phyloP scores from a whole-genome alignment of 2,113 vertebrate species.

The Ia io region DNA sequence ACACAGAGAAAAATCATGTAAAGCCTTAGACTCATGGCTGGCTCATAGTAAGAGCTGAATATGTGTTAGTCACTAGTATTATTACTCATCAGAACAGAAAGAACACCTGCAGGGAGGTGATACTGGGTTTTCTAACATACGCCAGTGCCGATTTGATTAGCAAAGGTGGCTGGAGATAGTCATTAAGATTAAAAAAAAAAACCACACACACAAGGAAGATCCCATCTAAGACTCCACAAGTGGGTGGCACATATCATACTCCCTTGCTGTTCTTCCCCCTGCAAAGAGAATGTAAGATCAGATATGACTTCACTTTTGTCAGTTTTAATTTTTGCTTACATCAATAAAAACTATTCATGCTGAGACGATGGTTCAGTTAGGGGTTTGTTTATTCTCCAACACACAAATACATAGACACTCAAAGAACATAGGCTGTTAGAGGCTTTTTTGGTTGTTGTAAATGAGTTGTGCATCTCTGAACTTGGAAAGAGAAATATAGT shows the following conservation, averaged over 20 bases:
- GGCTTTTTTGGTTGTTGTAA: not conserved
- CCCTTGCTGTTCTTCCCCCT: not conserved
- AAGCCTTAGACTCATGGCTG: not conserved
- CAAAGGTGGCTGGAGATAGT: not conserved
- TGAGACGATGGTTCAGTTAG: conserved; percentile 10
- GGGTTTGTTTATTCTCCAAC: conserved; percentile 41
- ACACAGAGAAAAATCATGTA: not conserved
- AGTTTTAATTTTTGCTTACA: conserved; percentile 37
- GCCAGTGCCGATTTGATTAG: not conserved
- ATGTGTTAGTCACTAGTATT: not conserved
- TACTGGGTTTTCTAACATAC: not conserved
- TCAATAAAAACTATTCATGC: conserved; percentile 45
- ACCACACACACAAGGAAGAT: not conserved
- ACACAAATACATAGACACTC: not conserved
- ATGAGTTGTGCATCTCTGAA: not conserved
- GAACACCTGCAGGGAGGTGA: not conserved
- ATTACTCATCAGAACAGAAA: not conserved
- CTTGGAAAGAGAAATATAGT: not conserved
- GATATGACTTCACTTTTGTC: conserved; percentile 8
- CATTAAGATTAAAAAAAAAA: not conserved
- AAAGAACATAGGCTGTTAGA: not conserved
- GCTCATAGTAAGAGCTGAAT: not conserved
- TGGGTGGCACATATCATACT: not conserved
- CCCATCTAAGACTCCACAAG: not conserved
- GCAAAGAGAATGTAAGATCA: not conserved